Base-by-base conservation (phyloP, 30 jellyfish, hydroid and myxozoan genomes). In the Sanderia malayensis region DNA sequence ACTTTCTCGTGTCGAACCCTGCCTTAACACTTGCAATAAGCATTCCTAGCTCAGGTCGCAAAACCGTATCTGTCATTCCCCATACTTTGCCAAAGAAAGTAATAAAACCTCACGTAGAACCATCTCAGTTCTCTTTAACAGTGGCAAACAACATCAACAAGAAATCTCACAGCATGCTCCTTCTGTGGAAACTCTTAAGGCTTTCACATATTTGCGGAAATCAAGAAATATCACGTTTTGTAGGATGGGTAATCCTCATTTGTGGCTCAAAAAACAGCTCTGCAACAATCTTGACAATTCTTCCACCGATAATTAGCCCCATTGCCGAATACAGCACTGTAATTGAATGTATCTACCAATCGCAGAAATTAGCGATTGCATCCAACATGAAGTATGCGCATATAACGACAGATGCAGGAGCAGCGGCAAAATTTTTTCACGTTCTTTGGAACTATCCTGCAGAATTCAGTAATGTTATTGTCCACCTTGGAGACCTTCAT, bases 261-360 rank as follows among this genome's bases (percentile, higher is more conserved):
- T n/a, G n/a, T n/a, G 71, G 72, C 29, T 33, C 33, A 44, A 22
- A 58, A n/a, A 19, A 71, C 34, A 44, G 72, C 4, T 19, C 22
- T 29, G 19, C 24, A 31, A 74, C 86, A 37, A 28, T 27, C 22
- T 29, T 74, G n/a, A 74, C 86, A 11, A 55, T 74, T 49, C 67
- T 74, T 25, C 86, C 86, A 2, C 74, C 86, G 22, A 71, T 71
- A 21, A 49, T 66, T 22, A 22, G 49, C 31, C 84, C 84, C 20
- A 74, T 74, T 20, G 58, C 80, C 30, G 80, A 74, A 19, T 60
- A 74, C 52, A 74, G 86, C 80, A 74, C 86, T 19, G 24, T 74
- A 37, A 7, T 74, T 7, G 86, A 59, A 44, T 74, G 75, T 49
- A 74, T 74, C 46, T 15, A 24, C 33, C 74, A 58, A 46, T 74